Percentiles rank a stretch among this genome's conserved stretches.
These are phyloP conservation scores for Ciona savignyi DNA, from an alignment of 23 tunicate species.

Conservation along the genomic window DNA sequence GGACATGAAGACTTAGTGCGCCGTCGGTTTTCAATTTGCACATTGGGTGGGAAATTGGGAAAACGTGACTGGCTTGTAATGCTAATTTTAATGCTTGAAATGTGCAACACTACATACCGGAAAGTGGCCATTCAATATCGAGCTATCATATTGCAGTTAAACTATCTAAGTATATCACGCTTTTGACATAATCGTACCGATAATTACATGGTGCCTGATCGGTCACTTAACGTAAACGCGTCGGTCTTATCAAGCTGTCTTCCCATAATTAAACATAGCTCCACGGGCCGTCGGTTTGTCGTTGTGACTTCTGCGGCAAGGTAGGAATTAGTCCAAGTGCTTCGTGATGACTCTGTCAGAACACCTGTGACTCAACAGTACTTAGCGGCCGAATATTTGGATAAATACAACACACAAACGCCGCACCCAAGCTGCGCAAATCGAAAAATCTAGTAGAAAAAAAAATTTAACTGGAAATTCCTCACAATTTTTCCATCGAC, in stretches of 20 bases:
- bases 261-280: not conserved
- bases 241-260: not conserved
- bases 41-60: no score
- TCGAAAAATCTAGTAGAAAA: no score
- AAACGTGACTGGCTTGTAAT: no score
- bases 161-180: not conserved
- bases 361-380: not conserved
- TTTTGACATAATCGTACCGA: not conserved
- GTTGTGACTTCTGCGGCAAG: not conserved
- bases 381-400: not conserved
- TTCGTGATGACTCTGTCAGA: not conserved
- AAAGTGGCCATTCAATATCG: not conserved
- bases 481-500: no score
- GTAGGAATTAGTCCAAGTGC: not conserved
- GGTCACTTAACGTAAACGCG: not conserved
- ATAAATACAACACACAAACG: no score
- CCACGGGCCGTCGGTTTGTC: not conserved
- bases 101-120: not conserved
- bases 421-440: no score
- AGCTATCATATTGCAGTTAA: not conserved
- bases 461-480: no score
- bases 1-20: no score
- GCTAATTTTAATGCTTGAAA: no score
- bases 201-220: not conserved
- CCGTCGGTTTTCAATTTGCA: no score